phyloP scores from a whole-genome alignment of 2,888 invertebrate species.

The Chydorus sphaericus region DNA sequence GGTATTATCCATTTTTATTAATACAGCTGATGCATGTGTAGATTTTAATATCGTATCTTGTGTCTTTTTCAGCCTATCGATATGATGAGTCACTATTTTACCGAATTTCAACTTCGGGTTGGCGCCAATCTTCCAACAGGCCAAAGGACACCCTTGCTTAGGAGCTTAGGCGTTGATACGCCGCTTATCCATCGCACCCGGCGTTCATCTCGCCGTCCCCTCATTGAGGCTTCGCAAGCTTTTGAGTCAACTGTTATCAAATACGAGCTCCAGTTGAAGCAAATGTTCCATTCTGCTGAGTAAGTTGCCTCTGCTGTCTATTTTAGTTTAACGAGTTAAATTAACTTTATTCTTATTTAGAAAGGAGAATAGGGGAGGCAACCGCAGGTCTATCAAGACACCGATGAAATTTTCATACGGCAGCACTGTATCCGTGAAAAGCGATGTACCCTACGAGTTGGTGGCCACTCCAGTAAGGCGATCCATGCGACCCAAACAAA shows the following conservation, averaged over 20 bases:
- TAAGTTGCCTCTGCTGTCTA: not conserved
- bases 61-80: not conserved
- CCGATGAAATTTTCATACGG: not conserved
- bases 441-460: not conserved
- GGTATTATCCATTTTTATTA: not conserved
- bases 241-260: constrained; percentile 1
- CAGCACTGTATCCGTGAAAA: not conserved
- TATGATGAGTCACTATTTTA: constrained; percentile 2
- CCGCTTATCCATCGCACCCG: not conserved
- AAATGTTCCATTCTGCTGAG: not conserved
- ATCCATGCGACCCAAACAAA: constrained; percentile 9
- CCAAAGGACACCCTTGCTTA: not conserved
- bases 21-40: not conserved
- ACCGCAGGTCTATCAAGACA: no score
- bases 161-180: not conserved
- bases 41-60: not conserved
- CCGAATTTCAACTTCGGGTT: constrained; percentile 7
- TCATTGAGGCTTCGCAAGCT: constrained; percentile 1
- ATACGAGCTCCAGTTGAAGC: constrained; percentile 4
- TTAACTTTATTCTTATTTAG: not conserved
- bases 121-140: not conserved
- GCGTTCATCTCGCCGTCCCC: not conserved
- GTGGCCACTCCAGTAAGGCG: constrained; percentile 13
- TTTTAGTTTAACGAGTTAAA: not conserved
- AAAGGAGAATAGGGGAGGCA: not conserved